A percentile compares a stretch with the other conserved stretches of the same genome.
phyloP scores from a whole-genome alignment of 2,113 vertebrate species.

The Apteryx owenii region DNA sequence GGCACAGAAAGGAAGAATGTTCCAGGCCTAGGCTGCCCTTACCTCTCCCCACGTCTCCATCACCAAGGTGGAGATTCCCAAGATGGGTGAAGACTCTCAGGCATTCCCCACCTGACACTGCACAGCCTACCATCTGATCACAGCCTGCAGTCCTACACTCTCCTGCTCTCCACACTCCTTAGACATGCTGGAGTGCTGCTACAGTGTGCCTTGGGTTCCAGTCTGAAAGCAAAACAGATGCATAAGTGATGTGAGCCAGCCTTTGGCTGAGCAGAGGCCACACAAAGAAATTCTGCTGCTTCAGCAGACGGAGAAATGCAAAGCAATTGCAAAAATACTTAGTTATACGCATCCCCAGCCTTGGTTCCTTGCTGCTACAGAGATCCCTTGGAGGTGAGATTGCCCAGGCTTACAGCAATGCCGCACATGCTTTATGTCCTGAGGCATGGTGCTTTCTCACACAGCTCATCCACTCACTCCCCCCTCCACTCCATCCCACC shows the following conservation, averaged over 20 bases:
- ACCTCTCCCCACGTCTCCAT: background rate
- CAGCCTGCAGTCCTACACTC: background rate
- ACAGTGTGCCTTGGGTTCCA: fast-evolving
- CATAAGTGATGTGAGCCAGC: background rate
- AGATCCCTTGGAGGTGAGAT: background rate
- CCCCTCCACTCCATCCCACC: background rate
- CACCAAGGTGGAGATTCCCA: background rate
- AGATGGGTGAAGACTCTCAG: too few species aligned
- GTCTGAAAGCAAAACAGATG: background rate
- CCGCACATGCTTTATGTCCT: fast-evolving
- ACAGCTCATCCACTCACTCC: background rate
- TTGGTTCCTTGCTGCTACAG: background rate
- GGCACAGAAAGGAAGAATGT: background rate
- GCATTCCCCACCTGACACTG: too few species aligned
- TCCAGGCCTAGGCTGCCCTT: background rate
- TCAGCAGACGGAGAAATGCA: background rate
- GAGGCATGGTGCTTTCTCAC: fast-evolving
- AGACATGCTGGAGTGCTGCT: background rate
- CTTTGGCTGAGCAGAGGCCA: background rate
- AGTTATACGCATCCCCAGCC: background rate
- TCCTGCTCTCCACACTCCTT: background rate
- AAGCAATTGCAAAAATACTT: background rate
- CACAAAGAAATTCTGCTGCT: fast-evolving
- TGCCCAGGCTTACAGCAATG: background rate
- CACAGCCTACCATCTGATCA: too few species aligned